A percentile compares a stretch with the other conserved stretches of the same genome.
These are phyloP conservation scores for Podotricha telesiphe DNA, from an alignment of 2,888 invertebrate genomes.

Conservation along the genomic window DNA sequence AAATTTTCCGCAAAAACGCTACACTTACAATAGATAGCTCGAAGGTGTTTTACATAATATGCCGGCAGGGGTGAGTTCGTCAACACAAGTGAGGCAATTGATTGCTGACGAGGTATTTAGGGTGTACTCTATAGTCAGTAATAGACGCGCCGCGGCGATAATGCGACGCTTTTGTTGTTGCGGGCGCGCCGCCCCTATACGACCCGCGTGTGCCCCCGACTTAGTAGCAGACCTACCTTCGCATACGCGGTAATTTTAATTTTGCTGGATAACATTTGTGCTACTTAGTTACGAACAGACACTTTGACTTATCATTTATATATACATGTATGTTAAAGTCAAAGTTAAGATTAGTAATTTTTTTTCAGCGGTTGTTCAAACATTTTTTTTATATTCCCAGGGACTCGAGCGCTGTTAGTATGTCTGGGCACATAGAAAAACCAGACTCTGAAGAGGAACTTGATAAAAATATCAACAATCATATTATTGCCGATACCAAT, in stretches of 20 bases:
- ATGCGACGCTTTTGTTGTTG: constrained; percentile 71
- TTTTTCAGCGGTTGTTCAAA: neutral
- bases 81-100: constrained; percentile 58
- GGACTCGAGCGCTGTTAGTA: constrained; percentile 70
- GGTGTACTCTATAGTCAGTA: constrained; percentile 53
- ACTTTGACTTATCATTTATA: too few relatives aligned
- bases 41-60: constrained; percentile 66
- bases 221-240: constrained; percentile 74
- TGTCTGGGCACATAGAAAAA: constrained; percentile 47
- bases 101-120: constrained; percentile 50
- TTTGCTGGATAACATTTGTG: neutral
- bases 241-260: constrained; percentile 68
- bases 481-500: constrained; percentile 48
- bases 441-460: constrained; percentile 47
- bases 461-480: constrained; percentile 45
- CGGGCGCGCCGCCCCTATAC: constrained; percentile 60
- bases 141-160: constrained; percentile 69
- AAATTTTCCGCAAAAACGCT: constrained; percentile 14
- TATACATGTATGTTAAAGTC: neutral
- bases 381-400: constrained; percentile 51
- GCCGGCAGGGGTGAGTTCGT: constrained; percentile 68
- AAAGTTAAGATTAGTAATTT: neutral
- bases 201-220: constrained; percentile 61
- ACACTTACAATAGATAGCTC: constrained; percentile 42
- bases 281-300: too few relatives aligned